A percentile compares a stretch with the other conserved stretches of the same genome.
Conservation (phyloP, 2,113 vertebrate genomes). For the Neofelis nebulosa region DNA sequence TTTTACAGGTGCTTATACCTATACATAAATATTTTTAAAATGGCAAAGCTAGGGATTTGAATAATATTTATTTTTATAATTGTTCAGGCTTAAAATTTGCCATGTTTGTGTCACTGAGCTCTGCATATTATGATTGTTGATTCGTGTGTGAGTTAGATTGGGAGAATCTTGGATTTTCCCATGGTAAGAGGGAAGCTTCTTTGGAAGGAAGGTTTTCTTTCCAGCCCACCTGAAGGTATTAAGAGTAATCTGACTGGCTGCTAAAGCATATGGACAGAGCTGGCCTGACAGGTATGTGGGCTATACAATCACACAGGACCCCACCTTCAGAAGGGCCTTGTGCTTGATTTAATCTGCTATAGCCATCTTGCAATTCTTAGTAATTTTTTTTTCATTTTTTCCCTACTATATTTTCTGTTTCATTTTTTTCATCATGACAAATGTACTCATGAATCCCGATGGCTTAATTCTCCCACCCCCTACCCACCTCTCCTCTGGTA, state of each 20-base stretch:
- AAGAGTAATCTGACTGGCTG: neutral
- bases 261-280: neutral
- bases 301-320: neutral
- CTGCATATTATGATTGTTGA: neutral
- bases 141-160: neutral
- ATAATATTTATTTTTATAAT: neutral
- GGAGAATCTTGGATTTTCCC: neutral
- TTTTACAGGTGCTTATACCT: neutral
- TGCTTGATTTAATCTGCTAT: neutral
- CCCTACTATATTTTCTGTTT: neutral
- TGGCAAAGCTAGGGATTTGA: neutral
- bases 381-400: neutral
- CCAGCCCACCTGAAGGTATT: neutral
- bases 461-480: neutral
- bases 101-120: neutral
- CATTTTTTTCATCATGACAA: neutral
- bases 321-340: neutral
- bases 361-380: neutral
- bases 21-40: neutral
- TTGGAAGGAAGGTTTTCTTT: neutral
- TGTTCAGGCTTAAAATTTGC: neutral
- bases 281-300: neutral
- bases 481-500: neutral
- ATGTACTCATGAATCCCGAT: neutral
- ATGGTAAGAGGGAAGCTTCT: neutral